Base-by-base conservation (phyloP, 2,888 invertebrate genomes). In the Synergus japonicus region DNA sequence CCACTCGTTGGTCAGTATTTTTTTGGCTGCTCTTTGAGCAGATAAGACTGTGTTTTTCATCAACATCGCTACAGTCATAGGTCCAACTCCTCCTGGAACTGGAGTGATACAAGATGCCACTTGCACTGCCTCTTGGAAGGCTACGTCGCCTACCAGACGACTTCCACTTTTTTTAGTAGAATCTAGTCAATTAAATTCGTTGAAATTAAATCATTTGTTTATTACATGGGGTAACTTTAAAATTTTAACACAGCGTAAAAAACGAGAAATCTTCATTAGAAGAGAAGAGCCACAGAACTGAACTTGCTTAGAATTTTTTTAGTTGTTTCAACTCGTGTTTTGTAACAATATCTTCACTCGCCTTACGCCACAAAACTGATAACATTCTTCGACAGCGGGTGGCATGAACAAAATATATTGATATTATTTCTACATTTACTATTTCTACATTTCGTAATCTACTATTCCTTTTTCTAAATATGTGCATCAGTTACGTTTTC, bases 1-100 rank as follows among this genome's bases (percentile, higher is more conserved):
- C 98, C 98, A 98, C 54, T 93, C 89, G n/a, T 93, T 93, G 77
- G 93, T 93, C n/a, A 94, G 89, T 37, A 95, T 87, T 43, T 93
- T 93, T 43, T 94, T 93, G 15, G 94, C 94, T 77, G 95, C 93
- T 76, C 94, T 93, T 86, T 95, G 93, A 10, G 98, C 98, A 76
- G 98, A 96, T 84, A 96, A 94, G 54, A 98, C 96, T 0, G 98
- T 99, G 93, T 99, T 99, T 87, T 95, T 95, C 97, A 98, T 97
- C 49, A 98, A 93, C 98, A 99, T 99, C 29, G 98, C 98, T 83
- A 98, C 99, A 0, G 99, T 99, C 98, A 99, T 99, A 18, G 99
- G 99, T 0, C 99, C 99, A 81, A 99, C 99, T 83, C 99, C 99
- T 79, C 97, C 97, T 13, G 98, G 98, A 76, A 99, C 99, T 5